phyloP scores from a whole-genome alignment of 2,113 vertebrate species.

The rabbit (Oryctolagus cuniculus) region DNA sequence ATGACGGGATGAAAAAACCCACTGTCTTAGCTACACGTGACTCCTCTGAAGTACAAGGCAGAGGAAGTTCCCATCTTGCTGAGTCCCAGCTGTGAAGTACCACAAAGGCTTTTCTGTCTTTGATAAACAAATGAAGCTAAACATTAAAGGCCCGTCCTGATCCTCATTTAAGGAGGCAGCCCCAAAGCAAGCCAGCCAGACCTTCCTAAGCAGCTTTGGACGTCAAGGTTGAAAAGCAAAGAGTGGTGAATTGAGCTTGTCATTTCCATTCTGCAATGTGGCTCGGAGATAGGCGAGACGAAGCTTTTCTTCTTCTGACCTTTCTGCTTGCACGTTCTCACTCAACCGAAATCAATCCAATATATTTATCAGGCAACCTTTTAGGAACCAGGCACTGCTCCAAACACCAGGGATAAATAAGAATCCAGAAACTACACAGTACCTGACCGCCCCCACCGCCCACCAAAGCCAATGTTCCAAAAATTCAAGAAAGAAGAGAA shows the following conservation, averaged over 20 bases:
- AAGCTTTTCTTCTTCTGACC: neutral
- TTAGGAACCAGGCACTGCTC: neutral
- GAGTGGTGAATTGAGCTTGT: neutral
- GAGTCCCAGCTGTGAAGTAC: conserved; percentile 62
- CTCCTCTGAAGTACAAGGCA: conserved; percentile 6
- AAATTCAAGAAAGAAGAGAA: neutral
- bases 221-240: neutral
- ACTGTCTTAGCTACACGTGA: neutral
- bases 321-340: neutral
- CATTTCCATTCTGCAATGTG: neutral
- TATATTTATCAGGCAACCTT: neutral
- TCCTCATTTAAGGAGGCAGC: conserved; percentile 66
- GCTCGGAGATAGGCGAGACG: neutral
- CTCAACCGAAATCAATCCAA: neutral
- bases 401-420: neutral
- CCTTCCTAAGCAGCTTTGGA: neutral
- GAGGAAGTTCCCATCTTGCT: neutral
- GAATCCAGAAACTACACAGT: neutral
- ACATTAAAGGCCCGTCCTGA: conserved; percentile 74
- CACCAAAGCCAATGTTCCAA: neutral
- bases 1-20: neutral
- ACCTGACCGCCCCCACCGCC: neutral
- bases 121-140: conserved; percentile 82
- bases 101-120: conserved; percentile 81
- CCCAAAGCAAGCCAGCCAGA: conserved; percentile 28